phyloP scores from a whole-genome alignment of 30 jellyfish, hydroid and myxozoan genomes.

The Aurelia aurita region DNA sequence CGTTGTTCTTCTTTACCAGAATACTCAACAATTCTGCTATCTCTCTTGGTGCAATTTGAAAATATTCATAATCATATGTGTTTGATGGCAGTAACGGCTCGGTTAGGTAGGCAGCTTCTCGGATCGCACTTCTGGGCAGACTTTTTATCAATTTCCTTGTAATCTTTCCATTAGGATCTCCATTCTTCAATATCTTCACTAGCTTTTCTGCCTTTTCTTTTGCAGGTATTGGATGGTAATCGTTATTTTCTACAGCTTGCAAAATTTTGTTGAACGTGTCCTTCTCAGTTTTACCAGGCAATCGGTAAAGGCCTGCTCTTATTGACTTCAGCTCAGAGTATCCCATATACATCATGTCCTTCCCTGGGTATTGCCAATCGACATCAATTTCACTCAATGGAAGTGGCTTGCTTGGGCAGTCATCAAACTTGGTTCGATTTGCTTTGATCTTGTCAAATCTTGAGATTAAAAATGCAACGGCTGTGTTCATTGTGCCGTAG shows the following conservation, averaged over 20 bases:
- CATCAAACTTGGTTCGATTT: conserved; percentile 10
- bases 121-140: conserved; percentile 49
- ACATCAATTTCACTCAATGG: conserved; percentile 76
- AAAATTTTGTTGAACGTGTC: background rate
- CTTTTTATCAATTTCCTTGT: conserved; percentile 14
- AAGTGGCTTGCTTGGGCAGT: conserved; percentile 38
- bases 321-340: conserved; percentile 42
- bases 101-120: conserved; percentile 40
- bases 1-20: conserved; percentile 41
- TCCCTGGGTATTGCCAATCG: conserved; percentile 83
- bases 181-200: conserved; percentile 25
- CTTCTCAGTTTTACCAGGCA: background rate
- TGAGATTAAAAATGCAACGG: conserved; percentile 79
- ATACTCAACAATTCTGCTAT: conserved; percentile 35
- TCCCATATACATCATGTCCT: conserved; percentile 84
- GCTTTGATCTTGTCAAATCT: conserved; percentile 41
- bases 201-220: conserved; percentile 33
- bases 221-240: conserved; percentile 20
- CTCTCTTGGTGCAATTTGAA: conserved; percentile 38
- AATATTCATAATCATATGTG: conserved; percentile 67
- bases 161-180: conserved; percentile 5
- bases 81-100: conserved; percentile 74
- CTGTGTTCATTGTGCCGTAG: conserved; percentile 71
- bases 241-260: background rate
- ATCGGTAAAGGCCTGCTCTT: background rate